Evolutionary conservation across 2,113 vertebrate genomes (phyloP), one percentile per base, ranked within the genome.

Genomic region (Origma solitaria): DNA sequence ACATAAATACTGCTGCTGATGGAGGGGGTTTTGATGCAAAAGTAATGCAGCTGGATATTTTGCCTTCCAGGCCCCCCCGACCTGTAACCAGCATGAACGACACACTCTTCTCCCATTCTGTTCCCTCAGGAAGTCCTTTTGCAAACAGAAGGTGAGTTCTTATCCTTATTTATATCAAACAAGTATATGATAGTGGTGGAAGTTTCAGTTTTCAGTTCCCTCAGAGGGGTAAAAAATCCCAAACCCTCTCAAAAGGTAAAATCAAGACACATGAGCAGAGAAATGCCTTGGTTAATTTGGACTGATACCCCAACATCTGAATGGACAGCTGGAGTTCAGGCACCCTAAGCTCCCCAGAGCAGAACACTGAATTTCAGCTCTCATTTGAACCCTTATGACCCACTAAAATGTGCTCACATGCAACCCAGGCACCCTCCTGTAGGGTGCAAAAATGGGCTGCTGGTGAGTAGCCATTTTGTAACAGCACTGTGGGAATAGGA

Each of bases 41-140:
- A 62, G 61, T 24, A 72, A 86, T 79, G 42, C 61, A 93, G 24
- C 42, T 47, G 68, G 28, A 6, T 79, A 50, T 65, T 95, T 87
- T 96, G 14, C 77, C 54, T 79, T 71, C 83, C 96, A 99, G 99
- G 99, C 99, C 99, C 50, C 99, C 99, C 22, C 98, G 99, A 99
- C 99, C 99, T 70, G 98, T 99, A 92, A 99, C 98, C 97, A 98
- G 98, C 98, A 98, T 98, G 98, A 99, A 98, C 6, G 99, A 99
- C 94, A 98, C 98, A 83, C 96, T 99, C 53, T 98, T 99, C 97
- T 99, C 99, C 94, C 99, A 99, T 97, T 99, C 99, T 78, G 99
- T 99, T 97, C 99, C 99, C 96, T 99, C 99, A 99, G 99, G 99
- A 98, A 99, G 99, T 94, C 99, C 99, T 83, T 99, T 99, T 96